Percentiles rank a stretch among this genome's conserved stretches.
These are phyloP conservation scores for Akabosia matsudoensis DNA, from an alignment of 1,140 invertebrate genomes.

Conservation along the genomic window DNA sequence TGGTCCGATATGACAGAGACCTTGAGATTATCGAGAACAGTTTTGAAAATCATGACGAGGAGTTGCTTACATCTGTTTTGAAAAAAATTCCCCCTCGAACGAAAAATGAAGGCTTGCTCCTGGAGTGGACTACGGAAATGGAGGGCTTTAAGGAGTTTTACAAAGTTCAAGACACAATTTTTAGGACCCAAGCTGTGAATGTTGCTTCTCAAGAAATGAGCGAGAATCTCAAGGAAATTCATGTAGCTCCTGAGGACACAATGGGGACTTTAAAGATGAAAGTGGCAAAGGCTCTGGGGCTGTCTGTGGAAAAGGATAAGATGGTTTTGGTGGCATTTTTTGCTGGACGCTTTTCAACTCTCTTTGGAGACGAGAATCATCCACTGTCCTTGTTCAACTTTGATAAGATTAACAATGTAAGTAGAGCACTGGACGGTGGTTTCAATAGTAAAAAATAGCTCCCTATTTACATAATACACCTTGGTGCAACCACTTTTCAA, in stretches of 20 bases:
- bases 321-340: neutral
- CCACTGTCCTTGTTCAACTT: neutral
- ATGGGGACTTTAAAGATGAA: constrained; percentile 18
- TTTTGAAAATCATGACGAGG: constrained; percentile 61
- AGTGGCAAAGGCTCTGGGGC: neutral
- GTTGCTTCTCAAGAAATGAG: constrained; percentile 25
- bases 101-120: constrained; percentile 61
- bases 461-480: too few species aligned
- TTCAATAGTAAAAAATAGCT: too few species aligned
- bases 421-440: neutral
- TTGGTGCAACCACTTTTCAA: too few species aligned
- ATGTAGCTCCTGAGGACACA: neutral
- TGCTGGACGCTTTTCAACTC: neutral
- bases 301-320: neutral
- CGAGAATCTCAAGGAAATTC: neutral
- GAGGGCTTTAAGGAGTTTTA: neutral
- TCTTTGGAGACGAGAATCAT: constrained; percentile 4
- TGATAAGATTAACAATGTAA: neutral
- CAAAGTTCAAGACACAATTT: neutral
- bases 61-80: constrained; percentile 57
- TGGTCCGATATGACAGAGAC: constrained; percentile 68
- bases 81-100: constrained; percentile 53
- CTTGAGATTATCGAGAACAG: constrained; percentile 68
- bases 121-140: constrained; percentile 58
- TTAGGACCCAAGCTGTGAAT: neutral